Conservation (phyloP, 2,888 invertebrate genomes). For the Melanostoma mellinum region DNA sequence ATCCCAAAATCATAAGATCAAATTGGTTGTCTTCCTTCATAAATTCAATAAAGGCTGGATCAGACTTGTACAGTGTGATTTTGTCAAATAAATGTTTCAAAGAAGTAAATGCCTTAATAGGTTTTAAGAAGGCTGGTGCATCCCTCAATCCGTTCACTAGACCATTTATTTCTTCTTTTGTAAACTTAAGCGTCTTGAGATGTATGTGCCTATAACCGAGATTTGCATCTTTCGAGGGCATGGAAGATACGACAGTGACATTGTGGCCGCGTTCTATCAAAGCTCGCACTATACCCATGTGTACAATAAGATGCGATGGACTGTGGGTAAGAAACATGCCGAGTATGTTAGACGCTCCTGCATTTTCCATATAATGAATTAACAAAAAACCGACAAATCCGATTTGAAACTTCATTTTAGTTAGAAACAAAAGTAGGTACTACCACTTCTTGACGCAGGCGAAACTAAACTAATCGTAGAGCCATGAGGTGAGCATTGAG, state of each 20-base stretch:
- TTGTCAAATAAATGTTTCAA: slow-evolving; percentile 2
- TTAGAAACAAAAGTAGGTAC: neutral
- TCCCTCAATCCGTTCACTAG: slow-evolving; percentile 15
- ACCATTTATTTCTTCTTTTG: slow-evolving; percentile 10
- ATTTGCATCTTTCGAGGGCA: slow-evolving; percentile 77
- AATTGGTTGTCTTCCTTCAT: slow-evolving; percentile 74
- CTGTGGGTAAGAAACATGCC: slow-evolving; percentile 80
- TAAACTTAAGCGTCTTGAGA: slow-evolving; percentile 57
- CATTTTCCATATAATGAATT: neutral
- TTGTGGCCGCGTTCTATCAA: slow-evolving; percentile 80
- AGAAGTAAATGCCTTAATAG: slow-evolving; percentile 1
- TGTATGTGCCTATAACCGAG: slow-evolving; percentile 77
- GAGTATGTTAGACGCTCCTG: slow-evolving; percentile 77
- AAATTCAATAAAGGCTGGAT: slow-evolving; percentile 70
- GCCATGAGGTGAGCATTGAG: no score
- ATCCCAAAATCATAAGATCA: slow-evolving; percentile 75
- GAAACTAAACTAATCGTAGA: no score
- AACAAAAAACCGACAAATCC: slow-evolving; percentile 6
- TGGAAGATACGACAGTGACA: slow-evolving; percentile 78
- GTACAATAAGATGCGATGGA: slow-evolving; percentile 80
- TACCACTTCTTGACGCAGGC: no score
- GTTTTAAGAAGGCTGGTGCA: neutral
- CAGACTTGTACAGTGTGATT: slow-evolving; percentile 50
- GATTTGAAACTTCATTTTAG: slow-evolving; percentile 24
- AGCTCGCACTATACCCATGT: slow-evolving; percentile 78